Evolutionary conservation across 2,797 vertebrate genomes (phyloP), one percentile per base, ranked within the genome.

Genomic region (Smutsia temminckii): DNA sequence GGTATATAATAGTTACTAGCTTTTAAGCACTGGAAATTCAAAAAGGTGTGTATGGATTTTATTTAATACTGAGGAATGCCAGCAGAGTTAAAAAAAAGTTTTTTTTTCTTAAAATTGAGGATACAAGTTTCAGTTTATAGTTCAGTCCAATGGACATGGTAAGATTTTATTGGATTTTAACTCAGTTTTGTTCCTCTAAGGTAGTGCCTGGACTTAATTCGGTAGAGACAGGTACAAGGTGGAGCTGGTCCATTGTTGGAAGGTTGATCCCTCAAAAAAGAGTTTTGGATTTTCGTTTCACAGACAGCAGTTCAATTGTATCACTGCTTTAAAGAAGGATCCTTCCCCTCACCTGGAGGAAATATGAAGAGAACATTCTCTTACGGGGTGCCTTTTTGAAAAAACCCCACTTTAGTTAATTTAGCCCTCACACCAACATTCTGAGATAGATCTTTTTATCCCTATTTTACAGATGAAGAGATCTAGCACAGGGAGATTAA

Each of bases 261-360:
- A 81, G 20, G 32, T 1, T 68, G 40, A 37, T 57, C 8, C 6
- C 18, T 57, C 18, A 71, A 55, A 61, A 87, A 25, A 61, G 51
- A 89, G 21, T 34, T 75, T 34, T 88, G 71, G 4, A 25, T 71
- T 95, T 96, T 95, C 16, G 72, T 91, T 93, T 91, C 16, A 87
- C 18, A 84, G 57, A 68, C 17, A 80, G 29, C 55, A 84, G 49
- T 46, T 61, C 34, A 72, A 29, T n/a, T 34, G 20, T 49, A 25
- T 77, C 12, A 37, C 3, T 49, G 51, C 32, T 81, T 80, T 81
- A 32, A 89, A 75, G 34, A 80, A 69, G 66, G 42, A 1, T 68
- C 18, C 46, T 79, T 37, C 29, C 32, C n/a, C 18, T 79, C 51
- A 13, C 51, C 49, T 59, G 34, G 29, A 87, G 49, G 37, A 94